A percentile compares a stretch with the other conserved stretches of the same genome.
phyloP scores from a whole-genome alignment of 2,797 vertebrate species.

The Parotocinclus haroldoi region DNA sequence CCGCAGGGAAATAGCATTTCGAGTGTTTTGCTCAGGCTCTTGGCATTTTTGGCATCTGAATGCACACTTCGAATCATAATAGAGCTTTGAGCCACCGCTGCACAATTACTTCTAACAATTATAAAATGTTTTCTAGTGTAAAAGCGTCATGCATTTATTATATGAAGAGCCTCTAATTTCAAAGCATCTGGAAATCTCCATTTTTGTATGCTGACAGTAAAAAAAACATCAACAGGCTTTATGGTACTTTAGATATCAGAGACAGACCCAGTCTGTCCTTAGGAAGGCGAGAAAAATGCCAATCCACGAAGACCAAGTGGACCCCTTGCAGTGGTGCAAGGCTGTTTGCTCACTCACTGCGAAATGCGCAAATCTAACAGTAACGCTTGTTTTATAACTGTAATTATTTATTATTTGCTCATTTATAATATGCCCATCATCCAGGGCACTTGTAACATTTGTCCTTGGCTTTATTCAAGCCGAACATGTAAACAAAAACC shows the following conservation, averaged over 20 bases:
- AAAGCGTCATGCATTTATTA: too few relatives aligned
- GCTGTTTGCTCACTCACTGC: conserved; percentile 1
- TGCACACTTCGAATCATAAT: too few relatives aligned
- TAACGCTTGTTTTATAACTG: conserved; percentile 6
- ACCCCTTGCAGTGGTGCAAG: neutral
- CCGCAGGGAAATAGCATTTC: too few relatives aligned
- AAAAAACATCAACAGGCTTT: neutral
- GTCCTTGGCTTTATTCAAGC: conserved; percentile 45
- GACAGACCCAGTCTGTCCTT: neutral
- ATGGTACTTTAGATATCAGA: too few relatives aligned
- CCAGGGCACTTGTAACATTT: conserved; percentile 53
- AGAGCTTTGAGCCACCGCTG: too few relatives aligned
- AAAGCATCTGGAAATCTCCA: too few relatives aligned
- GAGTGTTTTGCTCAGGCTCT: too few relatives aligned
- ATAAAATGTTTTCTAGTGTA: too few relatives aligned
- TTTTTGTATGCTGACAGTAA: neutral
- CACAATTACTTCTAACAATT: too few relatives aligned
- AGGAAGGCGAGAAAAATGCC: neutral
- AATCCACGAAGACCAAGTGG: conserved; percentile 1
- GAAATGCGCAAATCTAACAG: conserved; percentile 20
- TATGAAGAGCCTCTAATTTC: too few relatives aligned
- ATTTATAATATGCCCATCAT: too few relatives aligned
- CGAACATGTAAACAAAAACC: conserved; percentile 42
- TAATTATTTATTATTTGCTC: conserved; percentile 45
- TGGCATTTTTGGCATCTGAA: too few relatives aligned